phyloP scores from a whole-genome alignment of 2,113 vertebrate genomes.

The Dasyornis broadbenti region DNA sequence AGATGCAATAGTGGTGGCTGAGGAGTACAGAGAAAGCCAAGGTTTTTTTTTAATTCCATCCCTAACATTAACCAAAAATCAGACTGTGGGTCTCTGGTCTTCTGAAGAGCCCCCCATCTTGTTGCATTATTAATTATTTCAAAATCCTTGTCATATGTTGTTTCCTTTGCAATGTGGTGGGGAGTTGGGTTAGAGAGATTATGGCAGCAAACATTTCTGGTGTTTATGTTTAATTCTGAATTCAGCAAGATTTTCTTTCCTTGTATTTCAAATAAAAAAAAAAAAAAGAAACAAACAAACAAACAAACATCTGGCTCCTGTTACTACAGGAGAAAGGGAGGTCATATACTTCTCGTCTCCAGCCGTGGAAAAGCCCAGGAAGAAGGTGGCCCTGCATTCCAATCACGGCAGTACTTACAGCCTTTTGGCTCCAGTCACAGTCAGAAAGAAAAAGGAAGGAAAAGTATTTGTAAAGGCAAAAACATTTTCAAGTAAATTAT shows the following conservation, averaged over 20 bases:
- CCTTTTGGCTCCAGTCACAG: background rate
- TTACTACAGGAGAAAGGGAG: background rate
- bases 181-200: background rate
- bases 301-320: background rate
- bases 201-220: background rate
- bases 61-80: background rate
- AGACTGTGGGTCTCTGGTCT: background rate
- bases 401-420: background rate
- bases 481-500: background rate
- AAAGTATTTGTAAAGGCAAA: background rate
- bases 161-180: background rate
- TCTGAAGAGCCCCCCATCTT: background rate
- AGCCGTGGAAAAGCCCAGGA: background rate
- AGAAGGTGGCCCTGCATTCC: background rate
- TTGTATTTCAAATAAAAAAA: background rate
- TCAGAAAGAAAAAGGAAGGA: background rate
- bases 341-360: background rate
- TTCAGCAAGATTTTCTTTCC: background rate
- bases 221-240: background rate
- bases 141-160: background rate
- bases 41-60: background rate
- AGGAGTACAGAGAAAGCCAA: background rate
- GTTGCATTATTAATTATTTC: background rate
- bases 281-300: background rate
- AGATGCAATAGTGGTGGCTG: background rate